Evolutionary conservation across 1,140 invertebrate species (phyloP).

Genomic region (Drosophila simulans): DNA sequence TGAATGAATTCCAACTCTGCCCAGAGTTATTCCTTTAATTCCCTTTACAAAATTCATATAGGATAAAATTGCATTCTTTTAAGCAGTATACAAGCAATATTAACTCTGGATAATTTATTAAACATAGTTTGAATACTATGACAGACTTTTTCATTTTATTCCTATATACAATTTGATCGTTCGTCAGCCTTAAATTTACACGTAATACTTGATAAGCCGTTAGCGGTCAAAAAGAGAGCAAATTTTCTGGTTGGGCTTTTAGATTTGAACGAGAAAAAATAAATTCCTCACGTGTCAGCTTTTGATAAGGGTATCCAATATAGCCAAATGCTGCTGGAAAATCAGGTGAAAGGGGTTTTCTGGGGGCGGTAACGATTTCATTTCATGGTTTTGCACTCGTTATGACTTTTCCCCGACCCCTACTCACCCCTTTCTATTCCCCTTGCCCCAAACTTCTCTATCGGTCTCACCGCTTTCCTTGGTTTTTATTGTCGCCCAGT

Average conservation of each 20-base stretch:
- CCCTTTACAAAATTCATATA: neutral
- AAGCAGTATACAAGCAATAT: too few species aligned
- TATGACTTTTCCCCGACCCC: slow-evolving; percentile 70
- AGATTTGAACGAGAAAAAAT: neutral
- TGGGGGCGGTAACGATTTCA: slow-evolving; percentile 75
- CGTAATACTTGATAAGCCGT: too few species aligned
- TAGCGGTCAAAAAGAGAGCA: too few species aligned
- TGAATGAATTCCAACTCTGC: neutral
- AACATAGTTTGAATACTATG: too few species aligned
- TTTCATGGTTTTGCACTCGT: slow-evolving; percentile 83
- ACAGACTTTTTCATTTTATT: too few species aligned
- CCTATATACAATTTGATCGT: too few species aligned
- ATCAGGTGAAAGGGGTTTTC: slow-evolving; percentile 8
- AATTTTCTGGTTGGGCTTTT: neutral
- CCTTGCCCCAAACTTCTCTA: neutral
- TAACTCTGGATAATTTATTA: too few species aligned
- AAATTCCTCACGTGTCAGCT: neutral
- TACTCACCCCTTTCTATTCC: slow-evolving; percentile 28
- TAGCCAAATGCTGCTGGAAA: neutral
- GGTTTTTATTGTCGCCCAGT: slow-evolving; percentile 79
- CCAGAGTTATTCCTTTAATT: neutral
- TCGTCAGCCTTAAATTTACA: too few species aligned
- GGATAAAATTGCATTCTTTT: too few species aligned
- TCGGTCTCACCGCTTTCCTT: slow-evolving; percentile 44
- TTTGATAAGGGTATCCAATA: slow-evolving; percentile 19